Base-by-base conservation (phyloP, 2,113 vertebrate genomes). In the Gymnarchus niloticus region DNA sequence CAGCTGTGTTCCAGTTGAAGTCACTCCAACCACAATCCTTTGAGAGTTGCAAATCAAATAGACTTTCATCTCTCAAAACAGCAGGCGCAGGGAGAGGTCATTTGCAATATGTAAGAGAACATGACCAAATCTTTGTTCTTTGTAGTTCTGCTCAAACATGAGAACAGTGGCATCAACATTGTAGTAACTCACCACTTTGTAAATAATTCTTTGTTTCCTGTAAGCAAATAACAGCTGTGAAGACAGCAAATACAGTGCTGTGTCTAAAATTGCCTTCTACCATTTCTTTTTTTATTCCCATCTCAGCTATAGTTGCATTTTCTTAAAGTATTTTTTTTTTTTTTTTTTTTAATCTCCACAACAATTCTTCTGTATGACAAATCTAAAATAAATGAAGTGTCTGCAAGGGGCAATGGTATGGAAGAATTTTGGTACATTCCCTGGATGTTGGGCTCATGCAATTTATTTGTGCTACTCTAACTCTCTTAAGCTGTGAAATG, bases 41-140 rank as follows among this genome's bases (percentile, higher is more conserved):
- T 77, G 73, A 77, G 73, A 77, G 19, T 48, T 77, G 73, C 73
- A 77, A 46, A 77, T 46, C 33, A 77, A 77, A 77, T 46, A 23
- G 41, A 19, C 41, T 77, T 77, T 46, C 73, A 33, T 44, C 44
- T 77, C 73, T 7, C 73, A 77, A 54, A 77, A 77, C 73, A 77
- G 73, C 73, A 46, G 73, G 19, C 73, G 23, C 41, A 46, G 44
- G 17, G 73, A 46, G 44, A 77, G 73, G 73, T 77, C 73, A 48
- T 48, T 77, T 46, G 41, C 73, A 77, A 77, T 46, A 33, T 48
- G 73, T 46, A 77, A 46, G 41, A 77, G 28, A 77, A 77, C 73
- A 77, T 19, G 33, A 77, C 41, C 6, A 21, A 77, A 46, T 65
- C 19, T 23, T 37, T 44, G 21, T 46, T 77, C 73, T 77, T 37